phyloP scores from a whole-genome alignment of 2,113 vertebrate genomes.

The Scartelaos histophorus region DNA sequence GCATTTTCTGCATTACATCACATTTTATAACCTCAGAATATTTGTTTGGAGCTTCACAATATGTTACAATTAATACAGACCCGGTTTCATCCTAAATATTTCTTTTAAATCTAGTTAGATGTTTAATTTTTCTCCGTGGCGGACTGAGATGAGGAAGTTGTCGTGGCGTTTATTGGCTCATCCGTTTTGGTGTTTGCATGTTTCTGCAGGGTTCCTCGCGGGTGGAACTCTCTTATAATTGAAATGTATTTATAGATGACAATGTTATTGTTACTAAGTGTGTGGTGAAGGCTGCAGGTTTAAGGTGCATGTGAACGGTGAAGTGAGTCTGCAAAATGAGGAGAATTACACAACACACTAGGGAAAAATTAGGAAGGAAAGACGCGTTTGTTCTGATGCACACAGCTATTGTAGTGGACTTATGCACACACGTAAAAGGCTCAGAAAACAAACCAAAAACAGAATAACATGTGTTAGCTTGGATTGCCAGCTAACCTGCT shows the following conservation, averaged over 20 bases:
- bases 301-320: slow-evolving; percentile 28
- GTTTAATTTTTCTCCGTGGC: slow-evolving; percentile 3
- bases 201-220: slow-evolving; percentile 17
- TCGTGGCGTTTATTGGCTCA: slow-evolving; percentile 16
- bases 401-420: too few species aligned
- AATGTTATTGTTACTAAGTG: slow-evolving; percentile 27
- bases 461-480: neutral
- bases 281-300: slow-evolving; percentile 18
- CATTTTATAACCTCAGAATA: neutral
- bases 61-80: slow-evolving; percentile 20
- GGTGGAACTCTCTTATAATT: slow-evolving; percentile 19
- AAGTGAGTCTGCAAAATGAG: slow-evolving; percentile 14
- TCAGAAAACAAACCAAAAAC: too few species aligned
- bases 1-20: slow-evolving; percentile 7
- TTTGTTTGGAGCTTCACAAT: slow-evolving; percentile 1
- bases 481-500: neutral
- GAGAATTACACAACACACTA: neutral
- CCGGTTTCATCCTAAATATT: slow-evolving; percentile 20
- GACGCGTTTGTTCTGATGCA: too few species aligned
- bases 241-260: slow-evolving; percentile 47
- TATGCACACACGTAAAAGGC: too few species aligned
- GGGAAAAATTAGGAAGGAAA: neutral
- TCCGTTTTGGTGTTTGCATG: slow-evolving; percentile 42
- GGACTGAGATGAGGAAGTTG: slow-evolving; percentile 17
- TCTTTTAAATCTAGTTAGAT: slow-evolving; percentile 58